Evolutionary conservation across 2,113 vertebrate genomes (phyloP).

Genomic region (Shinisaurus crocodilurus): DNA sequence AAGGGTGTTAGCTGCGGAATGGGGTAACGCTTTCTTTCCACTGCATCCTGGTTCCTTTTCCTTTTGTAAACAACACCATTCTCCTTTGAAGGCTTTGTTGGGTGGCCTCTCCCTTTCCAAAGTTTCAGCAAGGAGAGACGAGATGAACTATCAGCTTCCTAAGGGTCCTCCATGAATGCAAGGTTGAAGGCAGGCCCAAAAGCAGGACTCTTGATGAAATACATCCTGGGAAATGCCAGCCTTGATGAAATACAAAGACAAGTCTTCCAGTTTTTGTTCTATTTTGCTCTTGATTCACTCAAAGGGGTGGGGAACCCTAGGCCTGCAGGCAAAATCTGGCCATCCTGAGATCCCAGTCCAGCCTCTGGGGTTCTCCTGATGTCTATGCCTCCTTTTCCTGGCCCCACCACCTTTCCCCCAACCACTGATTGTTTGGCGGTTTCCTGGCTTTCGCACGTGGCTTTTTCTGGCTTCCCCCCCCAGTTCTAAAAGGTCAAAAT

Average conservation of each 20-base stretch:
- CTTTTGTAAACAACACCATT: slow-evolving; percentile 3
- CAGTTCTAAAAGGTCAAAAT: too few species aligned
- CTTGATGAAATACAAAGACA: not conserved
- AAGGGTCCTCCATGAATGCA: not conserved
- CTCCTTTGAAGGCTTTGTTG: slow-evolving; percentile 12
- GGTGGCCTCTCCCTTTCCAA: not conserved
- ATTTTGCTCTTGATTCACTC: not conserved
- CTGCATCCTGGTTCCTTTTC: not conserved
- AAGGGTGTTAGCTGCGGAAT: not conserved
- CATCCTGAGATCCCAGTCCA: too few species aligned
- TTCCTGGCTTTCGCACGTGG: too few species aligned
- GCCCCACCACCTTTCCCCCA: too few species aligned
- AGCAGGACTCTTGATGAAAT: not conserved
- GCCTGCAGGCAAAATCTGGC: too few species aligned
- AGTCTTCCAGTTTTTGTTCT: not conserved
- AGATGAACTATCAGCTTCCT: not conserved
- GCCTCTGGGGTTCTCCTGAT: too few species aligned
- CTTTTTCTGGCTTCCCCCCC: too few species aligned
- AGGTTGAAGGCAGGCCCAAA: not conserved
- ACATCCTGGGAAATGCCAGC: too few species aligned
- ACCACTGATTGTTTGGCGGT: too few species aligned
- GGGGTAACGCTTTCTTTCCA: not conserved
- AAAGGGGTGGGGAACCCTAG: not conserved
- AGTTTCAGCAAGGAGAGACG: not conserved
- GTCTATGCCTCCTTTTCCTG: too few species aligned